These are phyloP conservation scores for Diarsia dahlii DNA, from an alignment of 2,888 invertebrate genomes.

Conservation along the genomic window DNA sequence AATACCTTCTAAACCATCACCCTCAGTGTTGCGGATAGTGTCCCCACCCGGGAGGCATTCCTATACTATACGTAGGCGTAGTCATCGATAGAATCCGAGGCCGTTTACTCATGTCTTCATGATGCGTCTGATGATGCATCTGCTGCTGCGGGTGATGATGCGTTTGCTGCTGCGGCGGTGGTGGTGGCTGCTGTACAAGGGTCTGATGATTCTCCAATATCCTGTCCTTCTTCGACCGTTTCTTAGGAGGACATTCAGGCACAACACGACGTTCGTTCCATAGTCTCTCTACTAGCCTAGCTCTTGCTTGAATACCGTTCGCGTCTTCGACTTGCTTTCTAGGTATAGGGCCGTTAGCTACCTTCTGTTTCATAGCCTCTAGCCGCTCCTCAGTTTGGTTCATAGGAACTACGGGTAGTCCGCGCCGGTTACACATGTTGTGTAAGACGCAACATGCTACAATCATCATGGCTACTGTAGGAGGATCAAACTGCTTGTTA, in stretches of 20 bases:
- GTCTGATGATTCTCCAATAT: constrained; percentile 71
- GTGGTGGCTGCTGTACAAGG: constrained; percentile 48
- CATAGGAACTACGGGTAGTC: constrained; percentile 78
- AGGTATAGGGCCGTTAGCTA: constrained; percentile 83
- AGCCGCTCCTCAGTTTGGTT: constrained; percentile 83
- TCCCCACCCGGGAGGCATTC: constrained; percentile 82
- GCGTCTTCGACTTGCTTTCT: constrained; percentile 80
- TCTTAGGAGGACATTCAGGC: constrained; percentile 79
- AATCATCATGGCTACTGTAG: constrained; percentile 80
- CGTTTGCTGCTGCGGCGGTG: constrained; percentile 28
- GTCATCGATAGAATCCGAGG: constrained; percentile 79
- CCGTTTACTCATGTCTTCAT: constrained; percentile 82
- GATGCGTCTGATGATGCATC: constrained; percentile 68
- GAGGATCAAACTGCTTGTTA: constrained; percentile 85
- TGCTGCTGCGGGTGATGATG: constrained; percentile 51
- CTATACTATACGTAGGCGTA: constrained; percentile 78
- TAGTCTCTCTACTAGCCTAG: constrained; percentile 76
- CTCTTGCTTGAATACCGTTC: constrained; percentile 75
- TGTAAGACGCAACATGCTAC: constrained; percentile 84
- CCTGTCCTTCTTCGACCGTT: constrained; percentile 82
- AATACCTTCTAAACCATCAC: constrained; percentile 12
- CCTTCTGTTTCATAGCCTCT: constrained; percentile 86
- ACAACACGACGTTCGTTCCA: constrained; percentile 82
- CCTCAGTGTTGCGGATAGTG: constrained; percentile 83
- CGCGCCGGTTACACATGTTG: constrained; percentile 80